A percentile compares a stretch with the other conserved stretches of the same genome.
These are phyloP conservation scores for Grammomys surdaster DNA, from an alignment of 2,113 vertebrate genomes.

Conservation along the genomic window DNA sequence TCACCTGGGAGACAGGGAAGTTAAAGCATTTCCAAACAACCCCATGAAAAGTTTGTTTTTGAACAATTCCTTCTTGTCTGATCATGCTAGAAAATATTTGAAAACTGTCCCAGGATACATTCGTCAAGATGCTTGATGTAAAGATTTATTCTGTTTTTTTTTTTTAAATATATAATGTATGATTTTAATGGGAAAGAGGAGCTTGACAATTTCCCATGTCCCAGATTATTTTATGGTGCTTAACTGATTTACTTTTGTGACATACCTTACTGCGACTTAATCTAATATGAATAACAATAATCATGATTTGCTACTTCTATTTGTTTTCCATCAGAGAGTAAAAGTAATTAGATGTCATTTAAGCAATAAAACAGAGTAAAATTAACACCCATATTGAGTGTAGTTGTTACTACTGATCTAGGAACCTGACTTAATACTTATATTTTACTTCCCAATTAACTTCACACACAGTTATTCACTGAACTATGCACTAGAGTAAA, in stretches of 20 bases:
- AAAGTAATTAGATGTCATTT: not conserved
- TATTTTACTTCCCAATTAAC: not conserved
- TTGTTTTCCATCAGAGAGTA: not conserved
- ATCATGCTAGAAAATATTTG: not conserved
- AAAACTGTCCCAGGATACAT: not conserved
- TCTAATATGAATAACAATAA: not conserved
- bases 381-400: not conserved
- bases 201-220: not conserved
- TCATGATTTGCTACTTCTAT: constrained; percentile 20
- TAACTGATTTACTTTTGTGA: not conserved
- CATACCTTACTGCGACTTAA: not conserved
- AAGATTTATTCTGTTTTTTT: not conserved
- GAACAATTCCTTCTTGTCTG: not conserved
- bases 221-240: not conserved
- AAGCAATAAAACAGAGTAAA: not conserved
- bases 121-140: not conserved
- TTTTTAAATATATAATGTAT: not conserved
- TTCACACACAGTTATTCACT: not conserved
- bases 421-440: not conserved
- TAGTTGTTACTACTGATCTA: not conserved
- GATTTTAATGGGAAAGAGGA: not conserved
- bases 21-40: not conserved
- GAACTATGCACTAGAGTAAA: not conserved
- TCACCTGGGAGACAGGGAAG: rapidly evolving
- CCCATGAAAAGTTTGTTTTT: rapidly evolving